These are phyloP conservation scores for Rhodophaea formosa DNA, from an alignment of 2,888 invertebrate species.

Conservation along the genomic window DNA sequence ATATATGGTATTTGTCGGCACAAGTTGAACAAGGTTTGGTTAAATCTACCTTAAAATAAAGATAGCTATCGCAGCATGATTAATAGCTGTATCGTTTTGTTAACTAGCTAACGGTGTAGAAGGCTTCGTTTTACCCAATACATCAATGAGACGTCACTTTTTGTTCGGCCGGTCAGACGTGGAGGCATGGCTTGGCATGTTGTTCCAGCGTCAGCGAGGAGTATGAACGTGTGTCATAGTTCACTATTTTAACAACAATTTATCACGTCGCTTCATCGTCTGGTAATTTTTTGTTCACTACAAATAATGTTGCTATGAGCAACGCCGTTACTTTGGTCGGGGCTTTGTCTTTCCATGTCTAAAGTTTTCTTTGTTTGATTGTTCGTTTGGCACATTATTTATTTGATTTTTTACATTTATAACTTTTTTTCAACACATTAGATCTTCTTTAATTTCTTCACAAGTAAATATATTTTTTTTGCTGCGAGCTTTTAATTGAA, in stretches of 20 bases:
- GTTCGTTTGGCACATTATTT: not conserved
- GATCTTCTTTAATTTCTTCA: not conserved
- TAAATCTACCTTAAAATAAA: constrained; percentile 38
- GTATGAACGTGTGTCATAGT: constrained; percentile 64
- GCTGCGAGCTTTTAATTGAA: not conserved
- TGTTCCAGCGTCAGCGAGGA: constrained; percentile 44
- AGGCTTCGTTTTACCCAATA: constrained; percentile 62
- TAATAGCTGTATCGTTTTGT: constrained; percentile 64
- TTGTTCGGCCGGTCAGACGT: constrained; percentile 40
- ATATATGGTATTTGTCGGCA: not conserved
- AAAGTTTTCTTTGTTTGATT: constrained; percentile 4
- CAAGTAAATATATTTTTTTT: not conserved
- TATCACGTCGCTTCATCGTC: constrained; percentile 54
- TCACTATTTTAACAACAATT: constrained; percentile 68
- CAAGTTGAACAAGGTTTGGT: not conserved
- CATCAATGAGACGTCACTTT: constrained; percentile 73
- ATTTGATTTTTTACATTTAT: not conserved
- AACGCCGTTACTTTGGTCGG: constrained; percentile 25
- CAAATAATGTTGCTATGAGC: constrained; percentile 35
- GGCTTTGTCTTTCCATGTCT: not conserved
- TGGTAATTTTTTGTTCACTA: constrained; percentile 44
- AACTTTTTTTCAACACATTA: not conserved
- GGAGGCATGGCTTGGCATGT: constrained; percentile 46
- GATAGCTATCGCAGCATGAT: constrained; percentile 54
- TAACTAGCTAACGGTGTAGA: constrained; percentile 67